A percentile compares a stretch with the other conserved stretches of the same genome.
phyloP scores from a whole-genome alignment of 2,113 vertebrate genomes.

The Murina feae region DNA sequence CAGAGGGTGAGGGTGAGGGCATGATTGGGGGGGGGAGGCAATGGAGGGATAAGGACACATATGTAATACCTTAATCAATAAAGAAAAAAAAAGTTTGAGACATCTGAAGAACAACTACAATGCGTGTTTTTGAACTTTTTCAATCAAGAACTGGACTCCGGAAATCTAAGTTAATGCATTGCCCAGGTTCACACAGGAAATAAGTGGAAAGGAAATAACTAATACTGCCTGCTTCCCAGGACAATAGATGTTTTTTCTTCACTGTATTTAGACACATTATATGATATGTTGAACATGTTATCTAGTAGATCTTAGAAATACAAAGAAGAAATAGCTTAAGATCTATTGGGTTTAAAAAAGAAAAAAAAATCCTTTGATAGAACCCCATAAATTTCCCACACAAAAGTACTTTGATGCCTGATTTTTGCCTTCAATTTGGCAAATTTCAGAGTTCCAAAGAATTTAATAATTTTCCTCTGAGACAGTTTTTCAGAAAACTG shows the following conservation, averaged over 20 bases:
- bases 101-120: background rate
- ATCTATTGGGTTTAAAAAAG: background rate
- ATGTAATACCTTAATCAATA: too few relatives aligned
- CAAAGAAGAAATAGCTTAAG: background rate
- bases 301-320: background rate
- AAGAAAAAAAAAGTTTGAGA: background rate
- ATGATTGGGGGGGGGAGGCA: too few relatives aligned
- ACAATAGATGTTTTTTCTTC: background rate
- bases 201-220: background rate
- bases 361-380: background rate
- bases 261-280: background rate
- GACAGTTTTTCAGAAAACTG: background rate
- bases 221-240: background rate
- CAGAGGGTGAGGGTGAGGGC: too few relatives aligned
- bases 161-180: background rate
- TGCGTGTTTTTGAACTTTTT: background rate
- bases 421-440: background rate
- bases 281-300: background rate
- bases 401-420: background rate
- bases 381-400: background rate
- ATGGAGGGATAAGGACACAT: too few relatives aligned
- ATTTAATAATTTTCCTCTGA: constrained; percentile 20
- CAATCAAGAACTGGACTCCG: background rate
- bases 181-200: background rate
- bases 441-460: background rate